phyloP scores from a whole-genome alignment of 35 echinoderm and acorn worm species.

The Stichopus chloronotus region DNA sequence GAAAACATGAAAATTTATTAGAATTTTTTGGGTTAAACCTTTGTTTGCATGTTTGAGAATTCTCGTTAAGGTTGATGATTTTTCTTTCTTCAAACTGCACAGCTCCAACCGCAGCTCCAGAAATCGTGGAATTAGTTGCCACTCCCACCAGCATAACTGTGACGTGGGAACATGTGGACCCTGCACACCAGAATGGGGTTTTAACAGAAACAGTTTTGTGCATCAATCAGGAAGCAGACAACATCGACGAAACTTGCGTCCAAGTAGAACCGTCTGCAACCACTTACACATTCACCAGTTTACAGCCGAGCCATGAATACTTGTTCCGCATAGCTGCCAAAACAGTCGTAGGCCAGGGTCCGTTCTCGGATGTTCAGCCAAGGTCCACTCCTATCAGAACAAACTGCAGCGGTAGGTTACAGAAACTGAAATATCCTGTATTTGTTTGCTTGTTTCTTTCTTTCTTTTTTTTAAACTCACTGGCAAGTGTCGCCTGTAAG shows the following conservation, averaged over 20 bases:
- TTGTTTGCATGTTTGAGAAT: neutral
- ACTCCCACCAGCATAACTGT: slow-evolving; percentile 23
- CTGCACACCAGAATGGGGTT: slow-evolving; percentile 21
- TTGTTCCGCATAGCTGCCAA: neutral
- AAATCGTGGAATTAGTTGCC: neutral
- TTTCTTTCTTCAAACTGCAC: neutral
- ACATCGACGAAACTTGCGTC: neutral
- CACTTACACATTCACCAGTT: slow-evolving; percentile 8
- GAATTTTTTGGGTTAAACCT: neutral
- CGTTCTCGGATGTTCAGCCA: neutral
- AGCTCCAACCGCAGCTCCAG: slow-evolving; percentile 19
- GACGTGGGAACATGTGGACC: neutral
- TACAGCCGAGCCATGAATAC: slow-evolving; percentile 10
- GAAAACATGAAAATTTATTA: neutral
- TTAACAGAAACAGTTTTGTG: neutral
- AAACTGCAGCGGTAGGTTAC: slow-evolving; percentile 24
- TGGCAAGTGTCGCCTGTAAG: too few species aligned
- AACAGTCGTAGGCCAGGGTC: neutral
- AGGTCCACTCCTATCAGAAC: neutral
- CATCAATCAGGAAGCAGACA: slow-evolving; percentile 2
- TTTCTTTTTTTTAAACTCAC: too few species aligned
- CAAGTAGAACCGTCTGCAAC: neutral
- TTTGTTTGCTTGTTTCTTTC: too few species aligned
- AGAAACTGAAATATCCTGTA: neutral
- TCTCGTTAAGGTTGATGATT: neutral